These are phyloP conservation scores for Morpho deidamia DNA, from an alignment of 2,888 invertebrate genomes.

Conservation along the genomic window DNA sequence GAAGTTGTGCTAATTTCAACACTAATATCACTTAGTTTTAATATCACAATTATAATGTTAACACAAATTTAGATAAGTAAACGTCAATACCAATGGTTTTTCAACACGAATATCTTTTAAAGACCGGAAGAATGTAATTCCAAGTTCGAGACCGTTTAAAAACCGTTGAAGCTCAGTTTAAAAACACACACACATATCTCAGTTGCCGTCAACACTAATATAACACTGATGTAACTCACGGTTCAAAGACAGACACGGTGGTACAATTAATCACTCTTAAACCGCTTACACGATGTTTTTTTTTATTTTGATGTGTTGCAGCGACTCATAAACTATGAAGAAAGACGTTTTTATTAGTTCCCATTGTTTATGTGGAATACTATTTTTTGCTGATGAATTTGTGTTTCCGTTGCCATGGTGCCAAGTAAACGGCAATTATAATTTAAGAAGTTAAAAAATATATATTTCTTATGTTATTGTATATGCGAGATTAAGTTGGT, in stretches of 20 bases:
- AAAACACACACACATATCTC: not conserved
- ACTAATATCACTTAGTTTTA: no score
- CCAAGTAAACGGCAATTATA: no score
- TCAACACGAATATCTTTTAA: no score
- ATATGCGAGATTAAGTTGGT: no score
- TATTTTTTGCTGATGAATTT: slow-evolving; percentile 10
- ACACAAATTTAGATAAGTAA: no score
- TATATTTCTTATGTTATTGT: no score
- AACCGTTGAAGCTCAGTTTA: no score
- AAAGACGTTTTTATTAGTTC: slow-evolving; percentile 45
- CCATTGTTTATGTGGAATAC: slow-evolving; percentile 28
- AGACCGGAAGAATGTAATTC: no score
- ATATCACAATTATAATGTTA: no score
- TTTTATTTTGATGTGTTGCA: slow-evolving; percentile 29
- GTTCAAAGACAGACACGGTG: slow-evolving; percentile 1
- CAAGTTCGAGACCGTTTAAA: no score
- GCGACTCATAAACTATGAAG: slow-evolving; percentile 29
- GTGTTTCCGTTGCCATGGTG: not conserved
- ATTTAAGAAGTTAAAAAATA: no score
- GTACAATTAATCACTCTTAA: slow-evolving; percentile 28
- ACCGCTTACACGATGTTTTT: slow-evolving; percentile 16
- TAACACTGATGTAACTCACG: not conserved
- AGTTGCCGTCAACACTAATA: not conserved
- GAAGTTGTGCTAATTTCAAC: not conserved
- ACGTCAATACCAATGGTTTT: no score